Evolutionary conservation across 1,140 invertebrate species (phyloP).

Genomic region (Hycleus phaleratus): DNA sequence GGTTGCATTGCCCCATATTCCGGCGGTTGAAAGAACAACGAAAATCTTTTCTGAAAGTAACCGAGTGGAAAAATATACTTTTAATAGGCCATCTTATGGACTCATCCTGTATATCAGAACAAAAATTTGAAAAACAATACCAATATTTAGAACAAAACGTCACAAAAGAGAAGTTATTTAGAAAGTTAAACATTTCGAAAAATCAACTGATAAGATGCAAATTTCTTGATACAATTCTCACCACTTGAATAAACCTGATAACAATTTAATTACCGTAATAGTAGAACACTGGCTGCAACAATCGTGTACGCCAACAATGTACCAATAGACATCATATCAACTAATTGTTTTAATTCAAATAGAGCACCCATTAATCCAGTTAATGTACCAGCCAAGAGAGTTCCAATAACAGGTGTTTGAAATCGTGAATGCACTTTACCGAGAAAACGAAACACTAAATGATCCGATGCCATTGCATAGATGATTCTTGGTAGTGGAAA

Average conservation of each 20-base stretch:
- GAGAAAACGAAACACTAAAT: slow-evolving; percentile 68
- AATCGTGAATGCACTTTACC: slow-evolving; percentile 60
- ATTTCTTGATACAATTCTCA: background rate
- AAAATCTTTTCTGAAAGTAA: no score
- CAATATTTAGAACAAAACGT: background rate
- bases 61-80: no score
- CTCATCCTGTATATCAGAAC: no score
- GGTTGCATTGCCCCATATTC: no score
- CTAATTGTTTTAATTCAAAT: slow-evolving; percentile 66
- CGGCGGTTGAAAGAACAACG: no score
- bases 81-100: no score
- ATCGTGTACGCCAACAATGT: slow-evolving; percentile 80
- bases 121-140: background rate
- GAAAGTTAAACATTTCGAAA: background rate
- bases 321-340: slow-evolving; percentile 86
- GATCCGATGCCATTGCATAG: slow-evolving; percentile 82
- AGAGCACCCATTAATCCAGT: slow-evolving; percentile 66
- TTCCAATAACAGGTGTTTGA: slow-evolving; percentile 74
- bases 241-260: background rate
- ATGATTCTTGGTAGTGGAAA: slow-evolving; percentile 78
- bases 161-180: background rate
- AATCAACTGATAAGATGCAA: background rate
- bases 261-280: slow-evolving; percentile 50
- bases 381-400: slow-evolving; percentile 64
- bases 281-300: slow-evolving; percentile 70